Conservation (phyloP, 2,888 invertebrate genomes). For the Teleogryllus oceanicus region DNA sequence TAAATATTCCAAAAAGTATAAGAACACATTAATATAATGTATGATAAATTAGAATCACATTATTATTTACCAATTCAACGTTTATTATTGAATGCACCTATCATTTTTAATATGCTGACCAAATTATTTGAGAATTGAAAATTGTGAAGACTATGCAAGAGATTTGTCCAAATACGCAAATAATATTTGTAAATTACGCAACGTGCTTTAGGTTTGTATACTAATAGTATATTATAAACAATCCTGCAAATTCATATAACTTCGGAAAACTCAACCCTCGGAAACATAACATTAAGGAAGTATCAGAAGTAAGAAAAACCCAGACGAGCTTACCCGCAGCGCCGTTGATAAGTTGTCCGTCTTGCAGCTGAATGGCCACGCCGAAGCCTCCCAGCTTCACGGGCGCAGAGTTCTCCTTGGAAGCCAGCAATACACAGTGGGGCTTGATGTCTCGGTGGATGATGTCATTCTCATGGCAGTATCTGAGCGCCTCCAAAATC, state of each 20-base stretch:
- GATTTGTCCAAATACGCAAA: background rate
- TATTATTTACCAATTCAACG: no score
- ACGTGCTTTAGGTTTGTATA: no score
- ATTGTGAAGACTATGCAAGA: background rate
- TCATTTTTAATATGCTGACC: background rate
- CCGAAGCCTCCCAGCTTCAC: constrained; percentile 97
- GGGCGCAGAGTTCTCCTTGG: constrained; percentile 96
- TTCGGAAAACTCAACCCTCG: no score
- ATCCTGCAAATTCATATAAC: no score
- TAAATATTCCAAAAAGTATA: no score
- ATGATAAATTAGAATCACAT: no score
- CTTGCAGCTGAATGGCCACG: constrained; percentile 89
- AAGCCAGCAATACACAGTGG: constrained; percentile 92
- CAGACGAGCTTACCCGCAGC: constrained; percentile 44
- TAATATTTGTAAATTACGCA: no score
- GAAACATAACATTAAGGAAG: no score
- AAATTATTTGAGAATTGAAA: background rate
- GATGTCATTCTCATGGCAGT: constrained; percentile 97
- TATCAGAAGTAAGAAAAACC: no score
- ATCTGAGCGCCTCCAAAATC: constrained; percentile 92
- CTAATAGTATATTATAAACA: no score
- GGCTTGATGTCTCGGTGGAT: constrained; percentile 97
- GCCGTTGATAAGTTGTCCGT: constrained; percentile 64
- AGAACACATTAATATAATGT: no score
- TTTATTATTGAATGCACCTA: no score